Conservation (phyloP, 2,113 vertebrate species). For the Cyprinodon brontotheroides region DNA sequence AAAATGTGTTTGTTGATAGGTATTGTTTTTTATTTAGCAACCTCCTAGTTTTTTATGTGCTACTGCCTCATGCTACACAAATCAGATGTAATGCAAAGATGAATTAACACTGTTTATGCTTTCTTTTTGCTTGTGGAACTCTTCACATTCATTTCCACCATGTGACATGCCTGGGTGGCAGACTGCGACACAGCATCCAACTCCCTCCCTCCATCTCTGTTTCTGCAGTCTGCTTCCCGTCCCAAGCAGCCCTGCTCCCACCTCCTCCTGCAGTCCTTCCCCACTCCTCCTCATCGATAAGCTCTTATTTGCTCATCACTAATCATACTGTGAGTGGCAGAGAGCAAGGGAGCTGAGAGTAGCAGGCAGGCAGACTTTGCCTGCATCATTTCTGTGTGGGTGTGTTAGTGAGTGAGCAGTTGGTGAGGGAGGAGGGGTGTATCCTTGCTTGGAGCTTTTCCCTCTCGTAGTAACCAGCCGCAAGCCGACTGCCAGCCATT, state of each 20-base stretch:
- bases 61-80: too few species aligned
- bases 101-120: not conserved
- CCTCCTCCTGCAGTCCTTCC: constrained; percentile 46
- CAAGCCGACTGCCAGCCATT: constrained; percentile 66
- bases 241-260: constrained; percentile 43
- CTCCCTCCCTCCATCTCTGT: constrained; percentile 34
- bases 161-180: constrained; percentile 56
- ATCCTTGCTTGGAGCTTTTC: constrained; percentile 66
- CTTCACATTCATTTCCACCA: constrained; percentile 5
- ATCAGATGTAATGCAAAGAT: constrained; percentile 2
- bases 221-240: constrained; percentile 63
- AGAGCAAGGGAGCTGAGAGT: constrained; percentile 17
- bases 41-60: not conserved
- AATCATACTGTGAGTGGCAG: constrained; percentile 59
- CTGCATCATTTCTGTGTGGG: constrained; percentile 43
- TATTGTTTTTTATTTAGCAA: not conserved
- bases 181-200: constrained; percentile 67
- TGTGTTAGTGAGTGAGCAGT: constrained; percentile 36
- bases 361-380: constrained; percentile 30
- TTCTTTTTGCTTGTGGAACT: not conserved
- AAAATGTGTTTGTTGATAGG: not conserved
- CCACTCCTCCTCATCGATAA: constrained; percentile 63
- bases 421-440: constrained; percentile 59
- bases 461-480: constrained; percentile 74
- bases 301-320: constrained; percentile 58